Conservation (phyloP, 2,797 vertebrate species). For the Lemur catta region DNA sequence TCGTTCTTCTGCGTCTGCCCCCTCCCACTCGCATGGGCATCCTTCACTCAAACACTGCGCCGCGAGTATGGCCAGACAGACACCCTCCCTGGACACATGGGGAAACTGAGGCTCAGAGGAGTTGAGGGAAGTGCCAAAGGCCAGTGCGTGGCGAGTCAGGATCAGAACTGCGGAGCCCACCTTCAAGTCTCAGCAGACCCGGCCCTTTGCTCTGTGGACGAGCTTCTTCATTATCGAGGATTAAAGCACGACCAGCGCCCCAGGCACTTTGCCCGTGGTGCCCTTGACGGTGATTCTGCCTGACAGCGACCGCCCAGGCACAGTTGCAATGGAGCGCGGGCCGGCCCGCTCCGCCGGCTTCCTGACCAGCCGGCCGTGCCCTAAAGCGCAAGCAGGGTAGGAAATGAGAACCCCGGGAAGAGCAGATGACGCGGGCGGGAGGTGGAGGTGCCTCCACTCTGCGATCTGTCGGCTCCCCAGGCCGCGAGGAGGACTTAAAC, state of each 20-base stretch:
- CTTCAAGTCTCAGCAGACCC: background rate
- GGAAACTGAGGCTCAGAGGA: background rate
- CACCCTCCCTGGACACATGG: background rate
- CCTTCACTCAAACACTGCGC: background rate
- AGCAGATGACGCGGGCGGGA: conserved; percentile 85
- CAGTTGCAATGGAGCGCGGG: background rate
- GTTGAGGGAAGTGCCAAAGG: background rate
- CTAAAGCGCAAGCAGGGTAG: conserved; percentile 87
- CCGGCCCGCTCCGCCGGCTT: conserved; percentile 52
- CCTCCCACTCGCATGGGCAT: background rate
- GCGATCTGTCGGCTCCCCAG: conserved; percentile 84
- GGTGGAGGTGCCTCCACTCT: conserved; percentile 80
- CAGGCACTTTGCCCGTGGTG: background rate
- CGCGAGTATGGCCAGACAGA: background rate
- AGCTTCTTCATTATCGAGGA: background rate
- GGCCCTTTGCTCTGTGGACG: background rate
- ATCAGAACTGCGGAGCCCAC: background rate
- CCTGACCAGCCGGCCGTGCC: conserved; percentile 83
- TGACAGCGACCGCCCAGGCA: conserved; percentile 39
- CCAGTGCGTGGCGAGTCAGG: background rate
- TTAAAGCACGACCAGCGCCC: background rate
- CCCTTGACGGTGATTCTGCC: conserved; percentile 52
- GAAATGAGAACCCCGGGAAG: conserved; percentile 87
- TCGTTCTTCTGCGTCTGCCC: background rate
- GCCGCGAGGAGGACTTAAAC: conserved; percentile 83